Base-by-base conservation (phyloP, 2,888 invertebrate genomes). In the Phyllotreta striolata region DNA sequence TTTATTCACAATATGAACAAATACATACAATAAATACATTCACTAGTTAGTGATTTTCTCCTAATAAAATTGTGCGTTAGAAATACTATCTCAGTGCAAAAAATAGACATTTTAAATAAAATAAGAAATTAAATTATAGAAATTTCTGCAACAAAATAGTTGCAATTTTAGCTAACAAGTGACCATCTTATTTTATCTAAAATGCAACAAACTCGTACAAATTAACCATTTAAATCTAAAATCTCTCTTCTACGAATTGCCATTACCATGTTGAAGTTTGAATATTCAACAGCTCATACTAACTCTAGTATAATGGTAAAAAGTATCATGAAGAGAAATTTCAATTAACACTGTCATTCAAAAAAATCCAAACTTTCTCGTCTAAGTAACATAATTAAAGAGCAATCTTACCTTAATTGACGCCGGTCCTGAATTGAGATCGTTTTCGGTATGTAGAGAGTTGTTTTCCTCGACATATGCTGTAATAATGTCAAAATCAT, bases 401-500 rank as follows among this genome's bases (percentile, higher is more conserved):
- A 10, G 13, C 40, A 1, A 8, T 35, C 41, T 55, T 84, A 93
- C 93, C 91, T 93, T 94, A 72, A 93, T 91, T 7, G 93, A 94
- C 5, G 93, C 91, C 39, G 90, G 89, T 24, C 89, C 89, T 12
- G 89, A 89, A 70, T 88, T 87, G 12, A 92, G 88, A 77, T 93
- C 92, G 78, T 91, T 87, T 76, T 93, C 93, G 66, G 78, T 79
- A 55, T 91, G 90, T 71, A 93, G 83, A 0, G 94, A 92, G 84
- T 93, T 93, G 79, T 91, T 92, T 79, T 94, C 94, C 78, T 94
- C 94, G 67, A 93, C 92, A 78, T 81, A 82, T 14, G 81, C 81
- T 12, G 82, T 81, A 51, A 94, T 94, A 74, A 94, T 93, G 77
- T 94, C 93, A 80, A 93, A 93, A 78, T 93, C 93, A 65, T 89